Evolutionary conservation across 1,140 invertebrate genomes (phyloP).

Genomic region (Drosophila virilis): DNA sequence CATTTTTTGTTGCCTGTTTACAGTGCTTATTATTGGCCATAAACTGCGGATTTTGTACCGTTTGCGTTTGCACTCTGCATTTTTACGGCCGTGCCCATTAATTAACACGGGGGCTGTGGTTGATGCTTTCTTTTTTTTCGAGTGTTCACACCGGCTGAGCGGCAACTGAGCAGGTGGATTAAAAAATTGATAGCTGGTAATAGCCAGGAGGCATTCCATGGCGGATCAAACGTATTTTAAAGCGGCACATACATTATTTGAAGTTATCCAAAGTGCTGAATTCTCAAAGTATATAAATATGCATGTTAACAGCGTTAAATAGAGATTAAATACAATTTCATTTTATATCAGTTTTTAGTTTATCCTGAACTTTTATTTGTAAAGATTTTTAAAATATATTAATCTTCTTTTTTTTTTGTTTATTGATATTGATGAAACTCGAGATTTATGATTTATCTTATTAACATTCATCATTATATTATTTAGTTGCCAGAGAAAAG

Average conservation of each 20-base stretch:
- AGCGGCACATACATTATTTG: not conserved
- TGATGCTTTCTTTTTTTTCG: constrained; percentile 1
- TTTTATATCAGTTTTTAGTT: too few species aligned
- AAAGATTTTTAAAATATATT: too few species aligned
- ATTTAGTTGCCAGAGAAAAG: too few species aligned
- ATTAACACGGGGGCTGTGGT: constrained; percentile 59
- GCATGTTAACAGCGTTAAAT: too few species aligned
- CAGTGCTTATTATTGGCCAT: constrained; percentile 61
- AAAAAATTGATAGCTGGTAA: constrained; percentile 20
- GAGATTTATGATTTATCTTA: too few species aligned
- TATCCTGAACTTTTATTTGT: too few species aligned
- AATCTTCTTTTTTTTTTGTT: too few species aligned
- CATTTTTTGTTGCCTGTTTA: constrained; percentile 4
- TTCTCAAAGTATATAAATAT: not conserved
- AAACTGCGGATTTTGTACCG: constrained; percentile 54
- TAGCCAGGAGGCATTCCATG: not conserved
- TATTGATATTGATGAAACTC: too few species aligned
- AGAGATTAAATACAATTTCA: too few species aligned
- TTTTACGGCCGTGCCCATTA: constrained; percentile 68
- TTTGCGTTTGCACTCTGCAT: constrained; percentile 4
- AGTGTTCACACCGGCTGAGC: constrained; percentile 9
- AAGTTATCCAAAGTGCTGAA: not conserved
- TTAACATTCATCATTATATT: too few species aligned
- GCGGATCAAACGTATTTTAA: not conserved
- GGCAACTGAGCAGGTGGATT: constrained; percentile 20